Percentiles rank a stretch among this genome's conserved stretches.
These are phyloP conservation scores for Quadroppia sp. DNA, from an alignment of 2,888 invertebrate species.

Conservation along the genomic window DNA sequence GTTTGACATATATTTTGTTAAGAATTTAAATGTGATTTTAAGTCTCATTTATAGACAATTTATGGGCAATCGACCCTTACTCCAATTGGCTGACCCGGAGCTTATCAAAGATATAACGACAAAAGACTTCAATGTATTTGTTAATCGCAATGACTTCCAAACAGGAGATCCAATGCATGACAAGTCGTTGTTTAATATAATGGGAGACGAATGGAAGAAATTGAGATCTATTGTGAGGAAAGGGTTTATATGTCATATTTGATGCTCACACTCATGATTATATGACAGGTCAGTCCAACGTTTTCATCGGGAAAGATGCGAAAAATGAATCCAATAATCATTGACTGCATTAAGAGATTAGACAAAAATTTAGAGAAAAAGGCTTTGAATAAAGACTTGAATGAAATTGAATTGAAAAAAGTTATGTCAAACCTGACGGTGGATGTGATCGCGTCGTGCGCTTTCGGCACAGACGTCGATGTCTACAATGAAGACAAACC, in stretches of 20 bases:
- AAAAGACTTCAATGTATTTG: slow-evolving; percentile 11
- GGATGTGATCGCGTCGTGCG: too few species aligned
- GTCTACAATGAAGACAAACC: too few species aligned
- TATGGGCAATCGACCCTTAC: background rate
- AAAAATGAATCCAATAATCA: slow-evolving; percentile 3
- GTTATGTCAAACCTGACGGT: too few species aligned
- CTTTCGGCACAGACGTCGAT: too few species aligned
- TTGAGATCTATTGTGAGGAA: slow-evolving; percentile 23
- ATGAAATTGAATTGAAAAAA: too few species aligned
- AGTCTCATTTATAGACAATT: background rate
- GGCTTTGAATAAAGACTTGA: too few species aligned
- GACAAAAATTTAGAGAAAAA: background rate
- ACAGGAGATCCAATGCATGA: background rate
- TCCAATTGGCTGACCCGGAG: background rate
- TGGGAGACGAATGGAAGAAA: background rate
- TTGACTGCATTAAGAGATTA: background rate
- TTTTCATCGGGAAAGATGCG: slow-evolving; percentile 1
- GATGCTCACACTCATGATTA: too few species aligned
- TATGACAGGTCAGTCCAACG: background rate
- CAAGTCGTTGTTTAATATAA: background rate
- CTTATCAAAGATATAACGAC: background rate
- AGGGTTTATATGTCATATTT: too few species aligned
- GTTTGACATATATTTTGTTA: background rate
- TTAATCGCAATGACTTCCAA: slow-evolving; percentile 1
- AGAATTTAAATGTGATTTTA: background rate